These are phyloP conservation scores for Virgularia gustaviana DNA, from an alignment of 92 coral and sea anemone species.

Conservation along the genomic window DNA sequence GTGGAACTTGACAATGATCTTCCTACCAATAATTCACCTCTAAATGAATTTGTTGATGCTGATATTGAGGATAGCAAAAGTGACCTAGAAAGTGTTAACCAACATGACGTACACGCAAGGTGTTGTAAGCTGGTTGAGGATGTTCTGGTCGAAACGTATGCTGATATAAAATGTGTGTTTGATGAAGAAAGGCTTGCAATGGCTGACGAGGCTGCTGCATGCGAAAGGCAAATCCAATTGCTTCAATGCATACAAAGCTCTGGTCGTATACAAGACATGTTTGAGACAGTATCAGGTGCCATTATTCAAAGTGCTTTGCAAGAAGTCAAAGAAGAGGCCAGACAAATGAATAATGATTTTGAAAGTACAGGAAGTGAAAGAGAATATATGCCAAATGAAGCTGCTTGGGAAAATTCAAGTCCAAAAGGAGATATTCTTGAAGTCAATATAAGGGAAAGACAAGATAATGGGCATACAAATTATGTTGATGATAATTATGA, in stretches of 20 bases:
- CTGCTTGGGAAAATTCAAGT: no score
- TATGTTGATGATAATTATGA: no score
- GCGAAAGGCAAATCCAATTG: background rate
- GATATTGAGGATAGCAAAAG: conserved; percentile 16
- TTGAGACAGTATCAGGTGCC: background rate
- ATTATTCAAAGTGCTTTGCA: conserved; percentile 13
- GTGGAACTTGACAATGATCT: no score
- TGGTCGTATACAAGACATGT: background rate
- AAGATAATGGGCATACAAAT: no score
- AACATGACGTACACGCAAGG: background rate
- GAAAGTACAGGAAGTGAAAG: no score
- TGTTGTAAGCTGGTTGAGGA: conserved; percentile 8
- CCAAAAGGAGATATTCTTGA: no score
- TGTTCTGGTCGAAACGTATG: background rate
- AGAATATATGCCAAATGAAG: no score
- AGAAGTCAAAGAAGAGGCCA: background rate
- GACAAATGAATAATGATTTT: no score
- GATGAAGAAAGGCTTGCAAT: background rate
- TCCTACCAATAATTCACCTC: background rate
- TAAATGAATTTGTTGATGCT: conserved; percentile 8
- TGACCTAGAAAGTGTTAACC: background rate
- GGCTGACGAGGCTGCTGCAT: background rate
- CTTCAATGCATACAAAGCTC: conserved; percentile 3
- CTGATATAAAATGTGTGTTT: background rate
- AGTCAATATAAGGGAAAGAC: no score